Conservation (phyloP, 2,797 vertebrate genomes). For the Pogonophryne albipinna region DNA sequence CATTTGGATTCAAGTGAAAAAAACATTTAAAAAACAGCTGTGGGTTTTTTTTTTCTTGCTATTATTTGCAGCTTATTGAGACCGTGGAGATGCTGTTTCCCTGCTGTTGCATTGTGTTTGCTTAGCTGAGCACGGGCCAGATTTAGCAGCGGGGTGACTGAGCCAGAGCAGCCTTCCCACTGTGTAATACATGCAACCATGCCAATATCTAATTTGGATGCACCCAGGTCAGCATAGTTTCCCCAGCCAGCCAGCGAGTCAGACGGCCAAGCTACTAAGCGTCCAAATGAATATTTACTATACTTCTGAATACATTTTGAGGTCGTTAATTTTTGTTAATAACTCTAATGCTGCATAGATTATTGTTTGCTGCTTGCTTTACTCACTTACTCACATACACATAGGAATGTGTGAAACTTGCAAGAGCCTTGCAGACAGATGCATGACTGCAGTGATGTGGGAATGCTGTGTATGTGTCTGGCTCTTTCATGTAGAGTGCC, state of each 20-base stretch:
- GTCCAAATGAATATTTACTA: slow-evolving; percentile 68
- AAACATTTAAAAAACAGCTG: slow-evolving; percentile 20
- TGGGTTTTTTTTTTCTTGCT: slow-evolving; percentile 42
- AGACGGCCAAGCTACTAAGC: slow-evolving; percentile 59
- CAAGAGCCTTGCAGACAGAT: neutral
- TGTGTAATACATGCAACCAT: slow-evolving; percentile 69
- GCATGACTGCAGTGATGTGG: slow-evolving; percentile 15
- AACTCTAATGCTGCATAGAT: slow-evolving; percentile 23
- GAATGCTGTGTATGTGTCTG: slow-evolving; percentile 11
- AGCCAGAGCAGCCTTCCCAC: slow-evolving; percentile 73
- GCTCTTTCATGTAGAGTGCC: slow-evolving; percentile 49
- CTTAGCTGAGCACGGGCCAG: slow-evolving; percentile 69
- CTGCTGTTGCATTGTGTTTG: slow-evolving; percentile 75
- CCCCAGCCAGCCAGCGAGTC: slow-evolving; percentile 53
- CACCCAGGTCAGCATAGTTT: slow-evolving; percentile 76
- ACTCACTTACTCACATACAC: slow-evolving; percentile 11
- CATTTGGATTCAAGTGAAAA: slow-evolving; percentile 20
- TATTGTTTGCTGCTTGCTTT: slow-evolving; percentile 29
- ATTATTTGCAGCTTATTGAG: slow-evolving; percentile 68
- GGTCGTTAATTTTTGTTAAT: slow-evolving; percentile 48
- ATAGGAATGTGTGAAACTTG: slow-evolving; percentile 1
- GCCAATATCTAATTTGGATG: slow-evolving; percentile 82
- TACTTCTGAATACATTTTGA: slow-evolving; percentile 56
- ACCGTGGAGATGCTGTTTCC: slow-evolving; percentile 58
- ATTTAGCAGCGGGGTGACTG: slow-evolving; percentile 73